Evolutionary conservation across 30 jellyfish, hydroid and myxozoan species (phyloP).

Genomic region (Catostylus mosaicus): DNA sequence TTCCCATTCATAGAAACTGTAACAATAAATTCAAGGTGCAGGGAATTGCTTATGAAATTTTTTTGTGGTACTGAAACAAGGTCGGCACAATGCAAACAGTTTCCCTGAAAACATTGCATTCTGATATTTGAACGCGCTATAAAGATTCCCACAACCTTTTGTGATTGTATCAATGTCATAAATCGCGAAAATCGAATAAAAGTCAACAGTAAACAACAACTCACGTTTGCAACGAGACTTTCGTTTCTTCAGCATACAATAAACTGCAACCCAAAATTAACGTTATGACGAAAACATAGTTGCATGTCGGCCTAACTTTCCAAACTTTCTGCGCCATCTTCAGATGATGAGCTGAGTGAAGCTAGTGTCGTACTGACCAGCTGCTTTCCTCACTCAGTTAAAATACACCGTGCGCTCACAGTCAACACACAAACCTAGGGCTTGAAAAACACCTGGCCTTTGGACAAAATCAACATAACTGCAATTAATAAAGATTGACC

Average conservation of each 20-base stretch:
- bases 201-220: not conserved
- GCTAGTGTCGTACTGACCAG: slow-evolving; percentile 50
- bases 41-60: no score
- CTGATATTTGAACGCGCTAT: no score
- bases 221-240: slow-evolving; percentile 49
- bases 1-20: not conserved
- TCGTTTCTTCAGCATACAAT: slow-evolving; percentile 40
- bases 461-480: slow-evolving; percentile 21
- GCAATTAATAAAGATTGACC: slow-evolving; percentile 8
- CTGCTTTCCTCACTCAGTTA: slow-evolving; percentile 42
- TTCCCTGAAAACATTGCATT: no score
- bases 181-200: not conserved
- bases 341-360: slow-evolving; percentile 5
- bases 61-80: no score
- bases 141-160: not conserved
- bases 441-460: slow-evolving; percentile 63
- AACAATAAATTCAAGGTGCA: no score
- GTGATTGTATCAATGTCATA: not conserved
- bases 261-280: not conserved
- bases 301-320: slow-evolving; percentile 15
- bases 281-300: not conserved
- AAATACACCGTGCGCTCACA: slow-evolving; percentile 32
- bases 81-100: no score
- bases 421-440: slow-evolving; percentile 15
- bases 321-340: slow-evolving; percentile 53